Base-by-base conservation (phyloP, 2,797 vertebrate species). In the Zonotrichia albicollis region DNA sequence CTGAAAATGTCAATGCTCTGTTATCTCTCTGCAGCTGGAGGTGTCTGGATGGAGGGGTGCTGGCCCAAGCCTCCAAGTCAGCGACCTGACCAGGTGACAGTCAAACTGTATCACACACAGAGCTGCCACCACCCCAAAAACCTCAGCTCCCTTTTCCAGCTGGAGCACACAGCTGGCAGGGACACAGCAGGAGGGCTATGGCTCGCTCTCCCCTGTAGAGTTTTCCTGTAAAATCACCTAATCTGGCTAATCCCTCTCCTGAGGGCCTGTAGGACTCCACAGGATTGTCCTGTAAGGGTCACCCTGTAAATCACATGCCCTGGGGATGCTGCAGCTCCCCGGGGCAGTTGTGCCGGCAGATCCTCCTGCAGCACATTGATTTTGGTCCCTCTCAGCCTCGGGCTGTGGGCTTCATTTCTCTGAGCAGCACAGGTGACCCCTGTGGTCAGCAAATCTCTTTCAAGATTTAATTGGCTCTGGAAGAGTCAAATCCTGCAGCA, bases 381-480 rank as follows among this genome's bases (percentile, higher is more conserved):
- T 89, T 88, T 2, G 5, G 87, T 61, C 57, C 76, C 36, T 46
- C 73, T 64, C 77, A 64, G 91, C 79, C 77, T 48, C 65, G 0
- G 0, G 51, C 50, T 54, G 32, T 4, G 17, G 23, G 55, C 55
- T 96, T 84, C 71, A 67, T 51, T 95, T 51, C 58, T 61, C 51
- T 0, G 1, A 60, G 73, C 1, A 1, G 74, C 75, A 61, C 2
- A 10, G 71, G 76, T 50, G 79, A 95, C 22, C 43, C 36, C 36
- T 38, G 25, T 2, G 3, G 87, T 55, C 66, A 79, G 32, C 26
- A 91, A 89, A 92, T 58, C 46, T 79, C 77, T 90, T 83, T 77
- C 66, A 90, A 84, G 66, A 51, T 71, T 89, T 86, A 87, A 94
- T 42, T 86, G 65, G 73, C 70, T 95, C 67, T 27, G 53, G 66